Conservation (phyloP, 2,113 vertebrate species). For the Cyprinodon brontotheroides region DNA sequence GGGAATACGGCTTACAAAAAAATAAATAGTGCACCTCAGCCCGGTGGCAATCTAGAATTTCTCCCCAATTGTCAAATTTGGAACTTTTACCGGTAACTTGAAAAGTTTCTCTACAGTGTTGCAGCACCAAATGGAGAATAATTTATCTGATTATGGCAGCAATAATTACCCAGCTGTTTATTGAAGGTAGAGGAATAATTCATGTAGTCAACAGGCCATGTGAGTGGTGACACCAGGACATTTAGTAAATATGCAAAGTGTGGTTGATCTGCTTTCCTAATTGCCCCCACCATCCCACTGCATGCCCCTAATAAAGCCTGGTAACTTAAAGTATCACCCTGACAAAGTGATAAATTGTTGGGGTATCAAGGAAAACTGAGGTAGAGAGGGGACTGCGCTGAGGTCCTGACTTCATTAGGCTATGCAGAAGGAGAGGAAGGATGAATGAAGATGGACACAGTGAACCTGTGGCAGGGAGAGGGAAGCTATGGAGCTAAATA, state of each 20-base stretch:
- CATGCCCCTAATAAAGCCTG: conserved; percentile 97
- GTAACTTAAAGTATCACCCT: conserved; percentile 98
- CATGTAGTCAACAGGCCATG: conserved; percentile 98
- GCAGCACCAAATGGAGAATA: conserved; percentile 92
- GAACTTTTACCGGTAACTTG: conserved; percentile 79
- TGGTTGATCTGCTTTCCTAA: conserved; percentile 93
- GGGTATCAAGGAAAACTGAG: conserved; percentile 91
- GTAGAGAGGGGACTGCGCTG: conserved; percentile 90
- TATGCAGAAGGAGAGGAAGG: conserved; percentile 87
- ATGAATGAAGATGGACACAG: conserved; percentile 93
- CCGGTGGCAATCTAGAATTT: conserved; percentile 88
- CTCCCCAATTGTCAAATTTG: conserved; percentile 51
- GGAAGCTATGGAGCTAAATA: conserved; percentile 57
- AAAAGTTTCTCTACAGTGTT: conserved; percentile 84
- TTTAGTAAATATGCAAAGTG: conserved; percentile 99
- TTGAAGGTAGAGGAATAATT: conserved; percentile 99
- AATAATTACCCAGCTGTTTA: conserved; percentile 99
- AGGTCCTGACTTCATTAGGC: conserved; percentile 99
- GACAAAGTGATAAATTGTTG: conserved; percentile 99
- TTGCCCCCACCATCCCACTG: conserved; percentile 91
- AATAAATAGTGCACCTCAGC: conserved; percentile 63
- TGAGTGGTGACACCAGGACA: conserved; percentile 90
- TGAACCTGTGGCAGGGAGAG: conserved; percentile 70
- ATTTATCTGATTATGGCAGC: conserved; percentile 98
- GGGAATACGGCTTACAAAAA: conserved; percentile 22